A percentile compares a stretch with the other conserved stretches of the same genome.
Conservation (phyloP, 2,797 vertebrate genomes). For the Clarias pachynema region DNA sequence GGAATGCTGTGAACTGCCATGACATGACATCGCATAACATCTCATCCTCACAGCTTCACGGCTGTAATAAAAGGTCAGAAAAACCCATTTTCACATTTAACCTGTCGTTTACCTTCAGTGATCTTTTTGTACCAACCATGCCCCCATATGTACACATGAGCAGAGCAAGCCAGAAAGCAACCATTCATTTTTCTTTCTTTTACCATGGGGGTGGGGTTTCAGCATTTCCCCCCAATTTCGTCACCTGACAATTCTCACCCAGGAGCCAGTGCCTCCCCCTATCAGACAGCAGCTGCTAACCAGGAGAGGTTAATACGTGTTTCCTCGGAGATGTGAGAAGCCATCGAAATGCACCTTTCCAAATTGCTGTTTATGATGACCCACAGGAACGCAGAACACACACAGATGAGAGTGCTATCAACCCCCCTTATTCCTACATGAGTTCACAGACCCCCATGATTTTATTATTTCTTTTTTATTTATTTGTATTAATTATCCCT, state of each 20-base stretch:
- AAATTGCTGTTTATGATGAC: not conserved
- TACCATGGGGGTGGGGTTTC: too few species aligned
- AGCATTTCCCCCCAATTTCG: not conserved
- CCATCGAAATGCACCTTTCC: not conserved
- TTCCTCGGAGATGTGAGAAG: not conserved
- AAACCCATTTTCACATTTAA: slow-evolving; percentile 19
- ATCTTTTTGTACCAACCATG: slow-evolving; percentile 15
- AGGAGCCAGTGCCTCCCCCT: not conserved
- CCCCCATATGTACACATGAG: not conserved
- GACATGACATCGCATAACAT: slow-evolving; percentile 5
- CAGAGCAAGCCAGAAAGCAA: not conserved
- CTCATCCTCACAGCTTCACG: not conserved
- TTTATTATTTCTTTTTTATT: not conserved
- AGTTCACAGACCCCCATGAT: not conserved
- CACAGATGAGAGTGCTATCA: not conserved
- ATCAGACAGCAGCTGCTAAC: not conserved
- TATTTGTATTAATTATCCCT: not conserved
- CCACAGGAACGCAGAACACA: not conserved
- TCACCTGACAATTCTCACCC: not conserved
- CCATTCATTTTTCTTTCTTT: not conserved
- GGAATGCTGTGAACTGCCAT: slow-evolving; percentile 12
- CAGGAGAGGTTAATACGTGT: not conserved
- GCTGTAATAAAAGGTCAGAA: slow-evolving; percentile 3
- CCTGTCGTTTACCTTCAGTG: slow-evolving; percentile 13
- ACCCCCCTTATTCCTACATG: not conserved